Evolutionary conservation across 2,888 invertebrate species (phyloP).

Genomic region (Cryptosula pallasiana): DNA sequence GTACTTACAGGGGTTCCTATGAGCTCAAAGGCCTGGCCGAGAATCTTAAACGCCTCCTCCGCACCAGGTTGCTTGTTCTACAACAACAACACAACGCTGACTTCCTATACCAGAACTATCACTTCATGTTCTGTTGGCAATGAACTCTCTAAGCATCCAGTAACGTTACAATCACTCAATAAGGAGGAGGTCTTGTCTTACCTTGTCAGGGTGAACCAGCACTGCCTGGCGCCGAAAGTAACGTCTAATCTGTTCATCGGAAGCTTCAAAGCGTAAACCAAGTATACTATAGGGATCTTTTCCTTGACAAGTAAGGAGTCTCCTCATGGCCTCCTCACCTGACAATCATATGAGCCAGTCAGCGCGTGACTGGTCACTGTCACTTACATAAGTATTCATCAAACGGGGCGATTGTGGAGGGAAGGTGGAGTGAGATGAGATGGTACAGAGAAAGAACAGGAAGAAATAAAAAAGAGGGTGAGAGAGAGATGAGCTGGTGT

Average conservation of each 20-base stretch:
- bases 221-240: constrained; percentile 91
- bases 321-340: constrained; percentile 88
- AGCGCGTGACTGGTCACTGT: too few relatives aligned
- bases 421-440: too few relatives aligned
- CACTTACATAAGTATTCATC: too few relatives aligned
- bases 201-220: constrained; percentile 88
- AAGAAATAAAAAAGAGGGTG: too few relatives aligned
- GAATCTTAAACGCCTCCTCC: constrained; percentile 91
- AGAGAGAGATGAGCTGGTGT: too few relatives aligned
- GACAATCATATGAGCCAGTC: too few relatives aligned
- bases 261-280: constrained; percentile 78
- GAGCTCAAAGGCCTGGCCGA: constrained; percentile 89
- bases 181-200: constrained; percentile 28
- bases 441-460: too few relatives aligned
- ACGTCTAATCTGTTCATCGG: constrained; percentile 87
- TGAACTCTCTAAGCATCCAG: too few relatives aligned
- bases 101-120: too few relatives aligned
- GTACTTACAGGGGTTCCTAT: constrained; percentile 74
- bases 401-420: too few relatives aligned
- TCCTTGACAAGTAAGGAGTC: constrained; percentile 84
- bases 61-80: constrained; percentile 85
- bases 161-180: too few relatives aligned
- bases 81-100: constrained; percentile 26
- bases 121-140: too few relatives aligned
- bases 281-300: constrained; percentile 91